Base-by-base conservation (phyloP, 30 jellyfish, hydroid and myxozoan species). In the Aurelia aurita region DNA sequence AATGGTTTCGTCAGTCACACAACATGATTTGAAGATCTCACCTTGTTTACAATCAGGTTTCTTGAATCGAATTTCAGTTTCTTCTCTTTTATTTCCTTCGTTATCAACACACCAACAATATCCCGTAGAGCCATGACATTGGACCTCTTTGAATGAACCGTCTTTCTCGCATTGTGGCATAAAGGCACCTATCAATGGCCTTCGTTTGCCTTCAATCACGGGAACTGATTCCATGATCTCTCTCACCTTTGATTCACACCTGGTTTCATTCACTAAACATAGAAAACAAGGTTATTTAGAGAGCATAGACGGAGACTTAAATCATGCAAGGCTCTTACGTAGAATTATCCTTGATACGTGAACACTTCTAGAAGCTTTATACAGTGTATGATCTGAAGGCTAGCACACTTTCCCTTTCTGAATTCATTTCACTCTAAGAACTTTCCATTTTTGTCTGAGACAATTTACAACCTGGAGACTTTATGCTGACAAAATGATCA, bases 61-160 rank as follows among this genome's bases (percentile, higher is more conserved):
- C 68, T 35, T 59, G 15, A 82, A 82, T 65, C 90, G 49, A 12
- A 25, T 73, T 20, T 35, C 69, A 26, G 96, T 74, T 31, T 62
- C 82, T 32, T 86, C 62, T 60, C 53, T 59, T 31, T 87, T 69
- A 5, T 49, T 68, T 46, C 96, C 96, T 22, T 28, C 23, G 31
- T 46, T 29, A 69, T 87, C 80, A 27, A 69, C 96, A 69, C 96
- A 87, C 96, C 96, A 87, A 69, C 96, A 88, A 68, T 54, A 77
- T 5, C 94, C 94, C 12, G 94, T 84, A 19, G 86, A 64, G 9
- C 81, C 96, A 71, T 79, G 92, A 47, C 96, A 88, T 53, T 88
- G 96, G 10, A 59, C 80, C 16, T 69, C 79, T 70, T 78, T 89
- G 59, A 58, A 88, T 7, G 87, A 90, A 43, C 96, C 96, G 60